Conservation (phyloP, 2,113 vertebrate species). For the Recurvirostra avosetta region DNA sequence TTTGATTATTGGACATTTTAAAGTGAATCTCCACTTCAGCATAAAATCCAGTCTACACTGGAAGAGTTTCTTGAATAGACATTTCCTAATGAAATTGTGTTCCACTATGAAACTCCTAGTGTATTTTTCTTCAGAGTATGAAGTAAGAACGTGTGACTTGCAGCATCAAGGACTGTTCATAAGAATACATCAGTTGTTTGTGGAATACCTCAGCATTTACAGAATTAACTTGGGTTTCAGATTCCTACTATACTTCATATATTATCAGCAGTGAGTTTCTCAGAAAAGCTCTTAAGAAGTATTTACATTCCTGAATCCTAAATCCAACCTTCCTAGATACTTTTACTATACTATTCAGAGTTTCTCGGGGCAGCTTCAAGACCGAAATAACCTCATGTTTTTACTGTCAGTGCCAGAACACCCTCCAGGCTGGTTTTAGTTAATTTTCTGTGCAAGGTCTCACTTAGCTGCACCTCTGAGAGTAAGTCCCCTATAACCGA, state of each 20-base stretch:
- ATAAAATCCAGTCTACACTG: background rate
- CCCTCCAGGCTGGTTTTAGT: background rate
- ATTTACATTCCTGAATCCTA: constrained; percentile 2
- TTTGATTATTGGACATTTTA: background rate
- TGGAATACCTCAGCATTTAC: background rate
- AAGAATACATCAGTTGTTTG: constrained; percentile 10
- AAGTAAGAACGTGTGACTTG: background rate
- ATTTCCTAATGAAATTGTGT: background rate
- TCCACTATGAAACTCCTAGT: background rate
- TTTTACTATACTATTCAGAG: background rate
- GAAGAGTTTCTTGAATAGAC: background rate
- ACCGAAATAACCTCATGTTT: background rate
- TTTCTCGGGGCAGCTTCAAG: background rate
- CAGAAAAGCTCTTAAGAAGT: constrained; percentile 17
- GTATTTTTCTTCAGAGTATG: background rate
- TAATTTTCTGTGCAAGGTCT: background rate
- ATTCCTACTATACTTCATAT: background rate
- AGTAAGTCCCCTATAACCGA: background rate
- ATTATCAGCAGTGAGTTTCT: background rate
- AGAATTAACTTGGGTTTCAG: background rate
- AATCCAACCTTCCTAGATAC: background rate
- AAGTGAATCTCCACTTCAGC: background rate
- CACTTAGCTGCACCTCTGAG: background rate
- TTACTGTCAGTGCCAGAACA: background rate
- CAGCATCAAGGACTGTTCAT: background rate